Conservation (phyloP, 2,888 invertebrate species). For the Strigamia transsilvanica region DNA sequence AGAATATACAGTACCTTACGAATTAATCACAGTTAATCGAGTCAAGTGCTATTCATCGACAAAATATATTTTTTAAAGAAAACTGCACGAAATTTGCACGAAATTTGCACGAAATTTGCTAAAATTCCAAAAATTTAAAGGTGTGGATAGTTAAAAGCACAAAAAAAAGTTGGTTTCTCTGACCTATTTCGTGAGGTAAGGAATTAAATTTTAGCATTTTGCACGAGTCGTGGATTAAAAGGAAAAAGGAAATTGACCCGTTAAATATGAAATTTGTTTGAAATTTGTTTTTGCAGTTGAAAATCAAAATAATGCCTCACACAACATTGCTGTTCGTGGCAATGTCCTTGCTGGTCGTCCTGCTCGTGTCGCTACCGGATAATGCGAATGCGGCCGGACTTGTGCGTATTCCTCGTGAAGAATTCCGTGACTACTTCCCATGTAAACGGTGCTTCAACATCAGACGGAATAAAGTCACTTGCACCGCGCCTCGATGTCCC, state of each 20-base stretch:
- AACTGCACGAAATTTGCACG: too few species aligned
- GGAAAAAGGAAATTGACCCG: slow-evolving; percentile 4
- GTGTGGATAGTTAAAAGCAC: background rate
- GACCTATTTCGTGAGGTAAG: background rate
- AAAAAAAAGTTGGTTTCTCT: slow-evolving; percentile 22
- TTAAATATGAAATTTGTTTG: background rate
- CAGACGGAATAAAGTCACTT: slow-evolving; percentile 52
- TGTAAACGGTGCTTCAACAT: slow-evolving; percentile 55
- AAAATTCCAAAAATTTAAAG: background rate
- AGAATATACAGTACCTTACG: too few species aligned
- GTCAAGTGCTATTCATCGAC: too few species aligned
- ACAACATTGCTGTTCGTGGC: slow-evolving; percentile 9
- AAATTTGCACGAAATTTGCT: background rate
- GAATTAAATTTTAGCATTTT: background rate
- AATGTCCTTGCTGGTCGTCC: background rate
- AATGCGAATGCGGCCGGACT: background rate
- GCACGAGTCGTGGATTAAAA: background rate
- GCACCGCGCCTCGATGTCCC: slow-evolving; percentile 55
- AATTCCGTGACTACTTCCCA: slow-evolving; percentile 55
- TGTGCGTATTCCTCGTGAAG: slow-evolving; percentile 17
- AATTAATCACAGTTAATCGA: too few species aligned
- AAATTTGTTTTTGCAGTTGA: background rate
- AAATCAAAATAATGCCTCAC: background rate
- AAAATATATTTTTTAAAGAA: too few species aligned
- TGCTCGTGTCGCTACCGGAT: background rate